Base-by-base conservation (phyloP, 2,113 vertebrate genomes). In the Thymallus thymallus region DNA sequence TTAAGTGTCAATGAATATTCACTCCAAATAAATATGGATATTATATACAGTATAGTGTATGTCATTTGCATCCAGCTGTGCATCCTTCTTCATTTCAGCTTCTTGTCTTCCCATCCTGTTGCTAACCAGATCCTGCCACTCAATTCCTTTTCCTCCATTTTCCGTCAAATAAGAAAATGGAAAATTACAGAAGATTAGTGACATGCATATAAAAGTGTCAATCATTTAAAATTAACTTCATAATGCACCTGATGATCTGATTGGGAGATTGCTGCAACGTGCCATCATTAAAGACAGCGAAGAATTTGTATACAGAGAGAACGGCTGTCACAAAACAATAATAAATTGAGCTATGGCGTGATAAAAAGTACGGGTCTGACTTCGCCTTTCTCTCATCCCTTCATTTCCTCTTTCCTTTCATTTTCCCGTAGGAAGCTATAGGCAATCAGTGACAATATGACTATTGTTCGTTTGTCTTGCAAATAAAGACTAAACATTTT, bases 141-240 rank as follows among this genome's bases (percentile, higher is more conserved):
- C 51, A 48, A 55, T 73, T 82, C 75, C 71, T 65, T 35, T 23
- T 63, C 35, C 64, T 69, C 58, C 30, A 80, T 82, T 72, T 41
- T 83, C 68, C 48, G 0, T 63, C 71, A 77, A 84, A 66, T 84
- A 74, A 71, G 74, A 78, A 86, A 84, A 86, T 83, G 62, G 69
- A 72, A 78, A 88, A 85, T 87, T 85, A 88, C 76, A 77, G 73
- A 23, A 91, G 86, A 91, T 90, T 85, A 89, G 87, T 76, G 70
- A 85, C 88, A 85, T 82, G 86, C 85, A 84, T 84, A 89, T 88
- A 87, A 91, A 91, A 89, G 85, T 91, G 91, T 91, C 92, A 92
- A 85, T 93, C 91, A 92, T 92, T 88, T 88, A 35, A 92, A 93
- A 93, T 91, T 81, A 91, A 90, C 90, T 91, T 87, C 80, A 86